These are phyloP conservation scores for Sminthurides aquaticus DNA, from an alignment of 2,888 invertebrate species.

Conservation along the genomic window DNA sequence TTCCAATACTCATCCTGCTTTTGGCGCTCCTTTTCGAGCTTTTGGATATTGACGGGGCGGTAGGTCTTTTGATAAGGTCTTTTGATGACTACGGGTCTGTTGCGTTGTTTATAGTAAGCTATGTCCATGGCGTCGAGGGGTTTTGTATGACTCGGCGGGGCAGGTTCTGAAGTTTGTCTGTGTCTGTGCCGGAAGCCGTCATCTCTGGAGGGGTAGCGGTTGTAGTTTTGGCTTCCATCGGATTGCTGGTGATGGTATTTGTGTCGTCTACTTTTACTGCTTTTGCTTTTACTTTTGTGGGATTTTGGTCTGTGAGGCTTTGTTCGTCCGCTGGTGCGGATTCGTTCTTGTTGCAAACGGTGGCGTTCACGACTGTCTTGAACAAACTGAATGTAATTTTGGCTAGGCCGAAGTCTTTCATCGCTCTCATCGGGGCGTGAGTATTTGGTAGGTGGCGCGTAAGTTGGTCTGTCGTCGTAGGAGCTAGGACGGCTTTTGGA, in stretches of 20 bases:
- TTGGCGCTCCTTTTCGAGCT: constrained; percentile 28
- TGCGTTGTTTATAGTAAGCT: constrained; percentile 18
- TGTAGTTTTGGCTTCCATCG: neutral
- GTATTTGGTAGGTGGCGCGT: neutral
- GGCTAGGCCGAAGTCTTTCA: constrained; percentile 9
- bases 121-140: constrained; percentile 7
- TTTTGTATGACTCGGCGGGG: neutral
- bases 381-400: neutral
- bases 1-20: constrained; percentile 33
- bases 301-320: constrained; percentile 5
- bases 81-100: constrained; percentile 38
- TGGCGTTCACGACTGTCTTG: constrained; percentile 11
- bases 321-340: constrained; percentile 4
- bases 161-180: constrained; percentile 7
- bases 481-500: too few species aligned
- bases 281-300: constrained; percentile 13
- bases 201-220: constrained; percentile 17
- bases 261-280: constrained; percentile 4
- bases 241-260: constrained; percentile 6
- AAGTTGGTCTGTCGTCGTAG: neutral
- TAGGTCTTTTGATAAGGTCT: constrained; percentile 33
- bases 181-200: constrained; percentile 15
- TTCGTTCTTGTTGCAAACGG: constrained; percentile 1
- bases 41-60: constrained; percentile 11
- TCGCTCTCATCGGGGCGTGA: constrained; percentile 4